Evolutionary conservation across 2,797 vertebrate species (phyloP), one percentile per base, ranked within the genome.

Genomic region (Cirrhinus mrigala): DNA sequence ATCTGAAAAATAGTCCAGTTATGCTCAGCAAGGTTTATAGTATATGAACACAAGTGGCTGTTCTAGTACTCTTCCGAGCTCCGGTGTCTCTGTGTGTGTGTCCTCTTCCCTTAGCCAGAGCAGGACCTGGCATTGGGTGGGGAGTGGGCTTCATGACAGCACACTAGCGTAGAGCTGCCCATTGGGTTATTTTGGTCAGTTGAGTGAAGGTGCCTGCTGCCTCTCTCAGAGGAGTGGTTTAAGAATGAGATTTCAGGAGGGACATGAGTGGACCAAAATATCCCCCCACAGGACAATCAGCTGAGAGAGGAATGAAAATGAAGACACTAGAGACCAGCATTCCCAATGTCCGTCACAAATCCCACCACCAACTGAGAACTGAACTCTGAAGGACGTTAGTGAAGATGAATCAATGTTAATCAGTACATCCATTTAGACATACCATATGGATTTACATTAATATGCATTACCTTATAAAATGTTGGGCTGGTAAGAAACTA

Each of bases 131-230:
- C 90, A 69, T 60, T 37, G 64, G 48, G 54, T 75, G 18, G 27
- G 62, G 27, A 93, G 90, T 91, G 91, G 91, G 93, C 89, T 90
- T 86, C 71, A 87, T 79, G 89, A 87, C 90, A 91, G 85, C 87
- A 87, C 87, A 69, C 88, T 92, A 85, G 89, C 89, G 94, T 92
- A 92, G 91, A 94, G 91, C 93, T 40, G 89, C 88, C 87, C 91
- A 87, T 88, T 44, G 58, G 78, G 94, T 96, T 99, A 99, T 99
- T 98, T 98, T 96, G 92, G 95, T 96, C 93, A 89, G 91, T 92
- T 96, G 95, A 96, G 93, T 94, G 95, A 96, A 95, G 88, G 94
- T 89, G 92, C 94, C 92, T 95, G 94, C 92, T 92, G 92, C 87
- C 83, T 87, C 83, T 68, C 84, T 77, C 77, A 88, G 82, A 78